These are phyloP conservation scores for Siniperca obscura DNA, from an alignment of 2,797 vertebrate species.

Conservation along the genomic window DNA sequence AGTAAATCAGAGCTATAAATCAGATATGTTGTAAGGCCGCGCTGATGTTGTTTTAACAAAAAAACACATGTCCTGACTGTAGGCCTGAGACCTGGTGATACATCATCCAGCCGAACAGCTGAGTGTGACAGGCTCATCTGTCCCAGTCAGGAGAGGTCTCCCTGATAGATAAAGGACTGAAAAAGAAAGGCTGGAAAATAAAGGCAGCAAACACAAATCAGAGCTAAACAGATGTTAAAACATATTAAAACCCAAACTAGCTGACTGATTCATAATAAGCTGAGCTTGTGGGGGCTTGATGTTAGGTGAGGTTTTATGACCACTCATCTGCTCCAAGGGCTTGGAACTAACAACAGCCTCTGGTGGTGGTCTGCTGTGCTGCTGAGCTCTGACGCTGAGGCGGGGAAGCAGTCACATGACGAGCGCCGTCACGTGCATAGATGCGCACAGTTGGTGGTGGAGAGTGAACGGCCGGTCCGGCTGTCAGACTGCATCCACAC, in stretches of 20 bases:
- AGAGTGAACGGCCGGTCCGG: conserved; percentile 38
- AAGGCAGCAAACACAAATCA: conserved; percentile 41
- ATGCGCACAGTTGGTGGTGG: conserved; percentile 56
- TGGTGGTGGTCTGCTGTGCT: conserved; percentile 67
- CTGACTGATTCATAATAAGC: conserved; percentile 34
- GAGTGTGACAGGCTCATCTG: conserved; percentile 73
- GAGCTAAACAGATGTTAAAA: conserved; percentile 49
- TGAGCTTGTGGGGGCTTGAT: conserved; percentile 23
- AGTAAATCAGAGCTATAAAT: conserved; percentile 65
- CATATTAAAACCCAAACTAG: conserved; percentile 27
- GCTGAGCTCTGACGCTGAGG: conserved; percentile 54
- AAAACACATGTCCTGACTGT: conserved; percentile 69
- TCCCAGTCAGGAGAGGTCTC: conserved; percentile 53
- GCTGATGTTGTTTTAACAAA: conserved; percentile 70
- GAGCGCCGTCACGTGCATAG: conserved; percentile 57
- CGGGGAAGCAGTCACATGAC: conserved; percentile 69
- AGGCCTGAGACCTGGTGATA: conserved; percentile 56
- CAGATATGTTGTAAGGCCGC: conserved; percentile 50
- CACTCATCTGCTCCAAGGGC: conserved; percentile 60
- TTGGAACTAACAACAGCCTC: conserved; percentile 60
- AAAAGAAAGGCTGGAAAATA: conserved; percentile 12
- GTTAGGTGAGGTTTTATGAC: conserved; percentile 42
- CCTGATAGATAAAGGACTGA: conserved; percentile 38
- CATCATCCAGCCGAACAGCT: conserved; percentile 76
- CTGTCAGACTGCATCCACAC: conserved; percentile 64